Conservation (phyloP, 2,797 vertebrate species). For the Sarcophilus harrisii region DNA sequence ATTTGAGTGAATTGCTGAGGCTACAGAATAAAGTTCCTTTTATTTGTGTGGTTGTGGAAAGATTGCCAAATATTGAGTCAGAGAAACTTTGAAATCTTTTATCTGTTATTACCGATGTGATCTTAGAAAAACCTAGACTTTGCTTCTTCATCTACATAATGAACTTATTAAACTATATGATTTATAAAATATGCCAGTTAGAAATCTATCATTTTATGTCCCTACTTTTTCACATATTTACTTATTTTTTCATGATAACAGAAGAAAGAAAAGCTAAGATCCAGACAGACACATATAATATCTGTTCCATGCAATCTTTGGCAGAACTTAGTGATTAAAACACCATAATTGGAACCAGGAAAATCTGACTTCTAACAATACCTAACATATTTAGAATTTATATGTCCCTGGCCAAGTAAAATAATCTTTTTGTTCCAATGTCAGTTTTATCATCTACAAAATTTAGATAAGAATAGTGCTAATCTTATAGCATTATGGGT, state of each 20-base stretch:
- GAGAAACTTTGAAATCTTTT: neutral
- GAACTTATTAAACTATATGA: neutral
- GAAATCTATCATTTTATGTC: neutral
- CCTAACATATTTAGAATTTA: neutral
- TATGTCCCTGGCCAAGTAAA: neutral
- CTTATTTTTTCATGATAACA: neutral
- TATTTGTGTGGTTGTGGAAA: neutral
- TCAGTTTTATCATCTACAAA: neutral
- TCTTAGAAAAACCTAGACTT: neutral
- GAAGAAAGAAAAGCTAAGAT: neutral
- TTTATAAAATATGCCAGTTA: neutral
- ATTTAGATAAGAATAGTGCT: neutral
- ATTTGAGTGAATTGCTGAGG: slow-evolving; percentile 8
- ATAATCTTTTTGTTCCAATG: neutral
- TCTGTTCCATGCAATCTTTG: neutral
- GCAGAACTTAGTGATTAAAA: neutral
- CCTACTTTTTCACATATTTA: neutral
- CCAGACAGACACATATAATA: neutral
- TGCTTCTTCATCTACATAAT: neutral
- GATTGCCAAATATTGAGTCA: neutral
- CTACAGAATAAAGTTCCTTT: neutral
- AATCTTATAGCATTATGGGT: neutral
- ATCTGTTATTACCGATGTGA: neutral
- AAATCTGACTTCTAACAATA: neutral
- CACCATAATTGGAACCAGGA: neutral